These are phyloP conservation scores for Salminus brasiliensis DNA, from an alignment of 2,113 vertebrate genomes.

Conservation along the genomic window DNA sequence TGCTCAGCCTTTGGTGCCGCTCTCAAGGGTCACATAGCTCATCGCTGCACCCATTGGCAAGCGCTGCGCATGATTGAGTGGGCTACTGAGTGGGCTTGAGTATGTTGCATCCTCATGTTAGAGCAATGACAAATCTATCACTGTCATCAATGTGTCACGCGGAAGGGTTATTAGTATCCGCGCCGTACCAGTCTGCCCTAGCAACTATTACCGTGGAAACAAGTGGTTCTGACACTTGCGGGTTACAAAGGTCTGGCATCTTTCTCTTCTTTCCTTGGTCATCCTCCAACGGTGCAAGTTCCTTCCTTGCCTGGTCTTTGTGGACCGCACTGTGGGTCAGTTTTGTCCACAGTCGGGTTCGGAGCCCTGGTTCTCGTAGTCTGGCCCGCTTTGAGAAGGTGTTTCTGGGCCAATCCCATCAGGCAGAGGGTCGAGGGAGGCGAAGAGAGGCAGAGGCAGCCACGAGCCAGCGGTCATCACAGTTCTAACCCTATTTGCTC, in stretches of 20 bases:
- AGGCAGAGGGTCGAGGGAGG: background rate
- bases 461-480: constrained; percentile 22
- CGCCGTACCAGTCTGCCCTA: constrained; percentile 64
- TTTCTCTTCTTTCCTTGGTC: constrained; percentile 53
- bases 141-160: constrained; percentile 73
- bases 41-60: constrained; percentile 35
- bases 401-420: background rate
- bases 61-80: background rate
- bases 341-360: no score
- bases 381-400: constrained; percentile 7
- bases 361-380: no score
- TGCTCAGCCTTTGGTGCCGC: constrained; percentile 37
- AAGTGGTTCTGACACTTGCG: constrained; percentile 64
- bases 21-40: constrained; percentile 28
- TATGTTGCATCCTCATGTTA: constrained; percentile 13
- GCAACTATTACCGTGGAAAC: constrained; percentile 70
- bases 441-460: background rate
- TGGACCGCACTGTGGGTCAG: no score
- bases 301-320: constrained; percentile 48
- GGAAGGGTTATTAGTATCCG: constrained; percentile 60
- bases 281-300: constrained; percentile 52
- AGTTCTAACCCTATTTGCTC: constrained; percentile 50
- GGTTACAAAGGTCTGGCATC: constrained; percentile 68
- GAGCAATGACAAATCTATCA: constrained; percentile 72
- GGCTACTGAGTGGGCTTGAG: constrained; percentile 31